These are phyloP conservation scores for Sinohyriopsis cumingii DNA, from an alignment of 2,888 invertebrate genomes.

Conservation along the genomic window DNA sequence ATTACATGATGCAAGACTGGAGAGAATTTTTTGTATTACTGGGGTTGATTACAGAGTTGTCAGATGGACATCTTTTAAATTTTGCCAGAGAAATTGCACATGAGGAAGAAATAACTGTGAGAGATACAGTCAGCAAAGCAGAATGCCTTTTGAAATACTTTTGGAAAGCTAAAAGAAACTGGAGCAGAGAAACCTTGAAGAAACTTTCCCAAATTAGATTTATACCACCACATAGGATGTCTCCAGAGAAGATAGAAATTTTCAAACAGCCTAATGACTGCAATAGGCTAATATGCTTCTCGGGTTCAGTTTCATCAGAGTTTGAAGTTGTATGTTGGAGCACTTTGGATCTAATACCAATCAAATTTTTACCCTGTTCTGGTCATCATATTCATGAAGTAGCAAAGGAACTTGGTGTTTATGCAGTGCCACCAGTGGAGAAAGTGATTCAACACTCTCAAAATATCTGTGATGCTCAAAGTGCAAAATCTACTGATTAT, in stretches of 20 bases:
- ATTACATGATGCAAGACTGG: slow-evolving; percentile 12
- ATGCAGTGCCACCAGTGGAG: slow-evolving; percentile 9
- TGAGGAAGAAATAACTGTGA: background rate
- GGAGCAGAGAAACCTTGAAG: slow-evolving; percentile 1
- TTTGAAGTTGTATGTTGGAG: slow-evolving; percentile 21
- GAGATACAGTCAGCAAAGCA: slow-evolving; percentile 2
- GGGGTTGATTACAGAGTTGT: slow-evolving; percentile 21
- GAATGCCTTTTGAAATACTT: slow-evolving; percentile 5
- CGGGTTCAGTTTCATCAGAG: slow-evolving; percentile 5
- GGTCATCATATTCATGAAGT: background rate
- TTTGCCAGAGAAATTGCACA: slow-evolving; percentile 25
- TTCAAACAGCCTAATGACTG: slow-evolving; percentile 1
- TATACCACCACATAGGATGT: no score
- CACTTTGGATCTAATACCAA: slow-evolving; percentile 19
- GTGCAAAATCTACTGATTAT: no score
- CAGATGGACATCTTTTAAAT: slow-evolving; percentile 15
- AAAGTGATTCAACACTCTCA: slow-evolving; percentile 23
- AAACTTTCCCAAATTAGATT: slow-evolving; percentile 1
- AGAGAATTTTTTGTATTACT: slow-evolving; percentile 14
- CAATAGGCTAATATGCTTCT: slow-evolving; percentile 9
- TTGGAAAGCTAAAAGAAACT: slow-evolving; percentile 6
- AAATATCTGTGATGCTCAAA: slow-evolving; percentile 16
- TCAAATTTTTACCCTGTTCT: background rate
- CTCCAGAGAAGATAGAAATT: background rate
- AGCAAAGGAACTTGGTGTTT: slow-evolving; percentile 15